Base-by-base conservation (phyloP, 2,888 invertebrate genomes). In the Crioceris asparagi region DNA sequence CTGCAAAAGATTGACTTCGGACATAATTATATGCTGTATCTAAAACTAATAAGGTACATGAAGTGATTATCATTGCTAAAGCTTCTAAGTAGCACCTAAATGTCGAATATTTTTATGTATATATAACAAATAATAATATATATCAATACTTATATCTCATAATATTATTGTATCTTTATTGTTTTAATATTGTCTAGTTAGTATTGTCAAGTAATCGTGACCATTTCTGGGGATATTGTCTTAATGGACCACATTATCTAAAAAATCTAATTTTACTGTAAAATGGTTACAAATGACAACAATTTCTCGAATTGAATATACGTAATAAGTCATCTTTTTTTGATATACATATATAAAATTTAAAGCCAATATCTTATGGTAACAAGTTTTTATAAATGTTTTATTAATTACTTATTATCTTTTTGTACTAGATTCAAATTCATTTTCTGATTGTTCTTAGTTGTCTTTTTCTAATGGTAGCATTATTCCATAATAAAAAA, bases 21-120 rank as follows among this genome's bases (percentile, higher is more conserved):
- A 27, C 12, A 12, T 12, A 7, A 15, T 15, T 14, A 27, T 14
- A 27, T 27, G 7, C 27, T 5, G 14, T 27, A 15, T 27, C 27
- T 27, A 32, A 19, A 32, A 17, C 46, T 51, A 51, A 41, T 53
- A 52, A 51, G 49, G 53, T 55, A 56, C 53, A 49, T 51, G 49
- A 44, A 48, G 43, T 59, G 57, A 56, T 57, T 59, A 57, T 55
- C 55, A 47, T 44, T 53, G 52, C 56, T 59, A 59, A 57, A 57
- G 56, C 57, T 57, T 55, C 53, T 56, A 57, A 46, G 41, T 56
- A 57, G 56, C 57, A 59, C 56, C 55, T 55, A 55, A 47, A 36
- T 40, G 42, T 47, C 38, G 38, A 44, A 45, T 41, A 43, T 35
- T 32, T 29, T 34, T 32, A 41, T 35, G 29, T 10, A 25, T 25